Evolutionary conservation across 2,888 invertebrate species (phyloP), one percentile per base, ranked within the genome.

Genomic region (Romanomermis culicivorax): DNA sequence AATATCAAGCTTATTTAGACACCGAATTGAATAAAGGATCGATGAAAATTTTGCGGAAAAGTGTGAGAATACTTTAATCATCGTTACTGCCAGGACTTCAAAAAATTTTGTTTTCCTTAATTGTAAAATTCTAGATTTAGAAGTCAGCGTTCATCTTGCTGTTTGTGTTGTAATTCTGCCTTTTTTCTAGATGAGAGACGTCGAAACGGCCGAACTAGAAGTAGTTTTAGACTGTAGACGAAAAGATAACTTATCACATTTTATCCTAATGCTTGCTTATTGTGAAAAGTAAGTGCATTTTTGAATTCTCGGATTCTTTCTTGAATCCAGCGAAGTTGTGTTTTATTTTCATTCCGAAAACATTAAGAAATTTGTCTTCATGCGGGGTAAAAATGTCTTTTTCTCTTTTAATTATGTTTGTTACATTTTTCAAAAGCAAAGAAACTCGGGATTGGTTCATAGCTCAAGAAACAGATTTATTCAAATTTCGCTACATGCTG

Each of bases 391-490:
- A n/a, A n/a, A n/a, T n/a, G n/a, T n/a, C n/a, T n/a, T n/a, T n/a
- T n/a, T n/a, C n/a, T n/a, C n/a, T n/a, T n/a, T n/a, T n/a, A n/a
- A n/a, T n/a, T n/a, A n/a, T n/a, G n/a, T n/a, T n/a, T 29, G 29
- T 50, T 57, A 29, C 53, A 24, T 52, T 54, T 51, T 52, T 51
- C 58, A 58, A 58, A 55, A 80, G 81, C 25, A 83, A 84, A 61
- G 88, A 91, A 55, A 73, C 86, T 42, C 75, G 83, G 30, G 77
- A 76, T 57, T 95, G 95, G 93, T 88, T 89, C 67, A 73, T 89
- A 17, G 73, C 78, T 24, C 79, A 85, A 60, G 97, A 97, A 74
- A 70, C 83, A 58, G 93, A 95, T 65, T 74, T 91, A 54, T 91
- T 97, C 65, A 80, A 80, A 66, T 78, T 65, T 57, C 64, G 74